Percentiles rank a stretch among this genome's conserved stretches.
These are phyloP conservation scores for Rhea americana DNA, from an alignment of 2,113 vertebrate species.

Conservation along the genomic window DNA sequence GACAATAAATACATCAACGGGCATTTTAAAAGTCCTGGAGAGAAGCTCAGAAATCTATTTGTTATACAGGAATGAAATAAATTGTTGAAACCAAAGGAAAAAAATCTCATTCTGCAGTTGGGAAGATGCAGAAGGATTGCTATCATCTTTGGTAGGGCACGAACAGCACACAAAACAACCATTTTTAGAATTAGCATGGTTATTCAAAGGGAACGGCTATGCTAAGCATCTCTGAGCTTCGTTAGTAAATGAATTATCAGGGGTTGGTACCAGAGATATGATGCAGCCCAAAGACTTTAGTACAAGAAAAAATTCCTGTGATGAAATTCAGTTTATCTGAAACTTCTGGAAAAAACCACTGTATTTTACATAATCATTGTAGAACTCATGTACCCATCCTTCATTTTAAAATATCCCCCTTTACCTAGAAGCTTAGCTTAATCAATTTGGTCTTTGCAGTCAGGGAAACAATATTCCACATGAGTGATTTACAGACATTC, in stretches of 20 bases:
- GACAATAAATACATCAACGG: not conserved
- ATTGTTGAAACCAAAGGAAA: not conserved
- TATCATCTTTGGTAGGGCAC: not conserved
- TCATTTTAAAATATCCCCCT: not conserved
- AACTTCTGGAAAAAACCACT: not conserved
- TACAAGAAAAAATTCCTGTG: not conserved
- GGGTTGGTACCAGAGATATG: not conserved
- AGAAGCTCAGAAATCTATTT: constrained; percentile 21
- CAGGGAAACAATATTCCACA: not conserved
- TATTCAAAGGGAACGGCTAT: constrained; percentile 18
- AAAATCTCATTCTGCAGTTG: not conserved
- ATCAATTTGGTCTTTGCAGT: not conserved
- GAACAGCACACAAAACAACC: not conserved
- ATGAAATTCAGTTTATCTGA: not conserved
- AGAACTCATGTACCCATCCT: not conserved
- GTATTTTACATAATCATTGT: not conserved
- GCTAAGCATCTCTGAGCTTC: not conserved
- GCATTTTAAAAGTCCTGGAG: not conserved
- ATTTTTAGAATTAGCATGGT: not conserved
- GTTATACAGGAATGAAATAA: not conserved
- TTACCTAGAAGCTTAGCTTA: not conserved
- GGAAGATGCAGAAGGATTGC: not conserved
- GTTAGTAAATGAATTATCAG: constrained; percentile 7
- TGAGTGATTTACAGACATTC: not conserved
- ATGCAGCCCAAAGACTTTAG: constrained; percentile 10